Evolutionary conservation across 2,797 vertebrate species (phyloP), one percentile per base, ranked within the genome.

Genomic region (Acrocephalus scirpaceus): DNA sequence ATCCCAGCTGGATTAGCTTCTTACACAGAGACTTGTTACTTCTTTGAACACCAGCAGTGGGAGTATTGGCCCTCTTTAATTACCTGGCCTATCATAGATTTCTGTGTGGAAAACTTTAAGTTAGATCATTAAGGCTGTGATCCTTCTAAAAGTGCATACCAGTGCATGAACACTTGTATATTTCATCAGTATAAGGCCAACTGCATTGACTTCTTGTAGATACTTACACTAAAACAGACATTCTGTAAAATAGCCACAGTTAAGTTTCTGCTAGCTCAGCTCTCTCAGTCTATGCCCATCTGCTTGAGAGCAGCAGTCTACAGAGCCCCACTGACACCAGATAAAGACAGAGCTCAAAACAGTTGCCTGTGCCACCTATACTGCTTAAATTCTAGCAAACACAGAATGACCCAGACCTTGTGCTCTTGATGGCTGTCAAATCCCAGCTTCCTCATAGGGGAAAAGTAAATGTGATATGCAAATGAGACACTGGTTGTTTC

Each of bases 91-190:
- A 27, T 11, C 36, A 29, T 2, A 64, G 40, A 67, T 9, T 40
- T 23, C 25, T 21, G 4, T 11, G 26, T 66, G n/a, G 47, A 76
- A 83, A 76, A 78, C 7, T 0, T 0, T 44, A 30, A 79, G 7
- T 61, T 45, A 25, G 29, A 36, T 26, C 8, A 34, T 45, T 65
- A 13, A 70, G 38, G 32, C 21, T 42, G 7, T 42, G 62, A 42
- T 40, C 11, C 36, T 67, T 62, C 56, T 74, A 20, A 7, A 77
- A 74, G 65, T 16, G 7, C 17, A 32, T 62, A 38, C 10, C 11
- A 45, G 25, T 71, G 29, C 27, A 25, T 14, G 53, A 67, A 32
- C 14, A 30, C 27, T 16, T 48, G 48, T 27, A 10, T 27, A 53
- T 54, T 66, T 29, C 38, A 62, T 29, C 38, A 62, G 20, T 30